Evolutionary conservation across 2,113 vertebrate species (phyloP).

Genomic region (Corythornis cristatus): DNA sequence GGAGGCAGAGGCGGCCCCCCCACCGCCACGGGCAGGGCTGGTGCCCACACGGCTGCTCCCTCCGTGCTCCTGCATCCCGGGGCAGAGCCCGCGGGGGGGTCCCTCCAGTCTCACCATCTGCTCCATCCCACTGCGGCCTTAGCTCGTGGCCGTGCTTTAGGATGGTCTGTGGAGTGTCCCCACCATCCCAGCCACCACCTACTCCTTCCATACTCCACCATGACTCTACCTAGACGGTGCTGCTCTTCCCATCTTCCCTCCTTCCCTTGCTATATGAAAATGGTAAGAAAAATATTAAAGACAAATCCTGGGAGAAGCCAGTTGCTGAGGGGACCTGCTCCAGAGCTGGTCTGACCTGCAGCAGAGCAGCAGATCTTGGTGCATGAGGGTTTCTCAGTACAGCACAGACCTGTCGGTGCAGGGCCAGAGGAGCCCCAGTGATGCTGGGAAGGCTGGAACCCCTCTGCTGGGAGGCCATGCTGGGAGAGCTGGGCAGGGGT

Average conservation of each 20-base stretch:
- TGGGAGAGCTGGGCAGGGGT: background rate
- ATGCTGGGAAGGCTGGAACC: background rate
- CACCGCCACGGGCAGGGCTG: background rate
- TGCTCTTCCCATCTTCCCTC: background rate
- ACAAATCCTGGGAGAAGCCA: background rate
- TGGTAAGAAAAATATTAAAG: background rate
- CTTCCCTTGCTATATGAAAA: background rate
- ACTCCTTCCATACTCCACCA: accelerated
- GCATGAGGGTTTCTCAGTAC: background rate
- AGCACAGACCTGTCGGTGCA: background rate
- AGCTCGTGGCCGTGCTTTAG: background rate
- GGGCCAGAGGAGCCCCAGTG: background rate
- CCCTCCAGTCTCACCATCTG: background rate
- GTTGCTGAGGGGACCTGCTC: background rate
- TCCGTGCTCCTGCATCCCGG: accelerated
- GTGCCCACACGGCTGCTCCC: background rate
- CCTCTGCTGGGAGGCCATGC: background rate
- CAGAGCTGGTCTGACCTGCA: background rate
- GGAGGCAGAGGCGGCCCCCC: slow-evolving; percentile 30
- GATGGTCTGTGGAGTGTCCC: background rate
- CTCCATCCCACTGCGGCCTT: background rate
- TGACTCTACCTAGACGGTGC: accelerated
- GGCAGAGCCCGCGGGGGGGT: background rate
- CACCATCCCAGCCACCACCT: background rate
- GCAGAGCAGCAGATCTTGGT: background rate